Evolutionary conservation across 1,140 invertebrate species (phyloP).

Genomic region (Trinorchestia longiramus): DNA sequence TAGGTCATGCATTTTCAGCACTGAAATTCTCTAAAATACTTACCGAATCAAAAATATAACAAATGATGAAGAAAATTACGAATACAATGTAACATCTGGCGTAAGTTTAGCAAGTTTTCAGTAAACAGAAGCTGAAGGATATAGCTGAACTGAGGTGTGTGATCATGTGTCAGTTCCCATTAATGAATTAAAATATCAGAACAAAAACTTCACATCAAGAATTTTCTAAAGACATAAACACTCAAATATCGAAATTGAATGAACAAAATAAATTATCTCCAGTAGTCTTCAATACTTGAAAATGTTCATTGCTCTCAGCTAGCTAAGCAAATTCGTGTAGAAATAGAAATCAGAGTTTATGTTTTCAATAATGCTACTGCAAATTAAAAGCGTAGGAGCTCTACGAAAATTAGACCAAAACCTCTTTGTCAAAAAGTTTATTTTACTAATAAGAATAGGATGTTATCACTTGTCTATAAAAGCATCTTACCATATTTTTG

Average conservation of each 20-base stretch:
- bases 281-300: neutral
- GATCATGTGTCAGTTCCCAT: neutral
- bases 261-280: neutral
- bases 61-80: no score
- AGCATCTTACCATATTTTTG: neutral
- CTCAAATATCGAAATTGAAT: neutral
- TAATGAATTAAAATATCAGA: neutral
- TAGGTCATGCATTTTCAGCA: no score
- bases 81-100: neutral
- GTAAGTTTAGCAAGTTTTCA: neutral
- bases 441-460: neutral
- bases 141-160: neutral
- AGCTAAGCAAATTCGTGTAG: neutral
- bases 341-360: neutral
- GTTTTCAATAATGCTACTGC: neutral
- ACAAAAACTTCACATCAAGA: neutral
- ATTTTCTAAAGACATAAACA: neutral
- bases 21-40: no score
- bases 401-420: neutral
- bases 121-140: neutral
- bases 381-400: neutral
- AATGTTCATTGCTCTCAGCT: neutral
- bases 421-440: neutral
- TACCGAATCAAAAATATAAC: no score
- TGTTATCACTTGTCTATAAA: neutral